phyloP scores from a whole-genome alignment of 2,888 invertebrate species.

The Drosophila borborema region DNA sequence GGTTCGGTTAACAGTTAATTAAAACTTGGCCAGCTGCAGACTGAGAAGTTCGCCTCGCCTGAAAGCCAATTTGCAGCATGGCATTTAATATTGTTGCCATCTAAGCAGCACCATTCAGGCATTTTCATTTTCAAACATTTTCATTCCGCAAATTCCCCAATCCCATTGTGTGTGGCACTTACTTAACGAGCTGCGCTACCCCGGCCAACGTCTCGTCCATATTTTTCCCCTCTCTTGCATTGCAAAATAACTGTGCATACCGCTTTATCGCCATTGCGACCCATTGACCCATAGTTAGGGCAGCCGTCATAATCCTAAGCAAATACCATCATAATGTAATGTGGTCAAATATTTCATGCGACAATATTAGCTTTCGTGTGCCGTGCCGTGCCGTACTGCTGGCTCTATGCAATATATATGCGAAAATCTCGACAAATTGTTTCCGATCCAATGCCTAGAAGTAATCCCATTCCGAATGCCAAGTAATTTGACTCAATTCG shows the following conservation, averaged over 20 bases:
- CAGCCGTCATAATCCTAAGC: conserved; percentile 29
- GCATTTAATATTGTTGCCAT: conserved; percentile 6
- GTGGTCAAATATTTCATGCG: conserved; percentile 29
- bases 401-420: conserved; percentile 19
- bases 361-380: conserved; percentile 36
- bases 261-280: conserved; percentile 13
- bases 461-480: conserved; percentile 52
- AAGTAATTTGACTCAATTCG: conserved; percentile 61
- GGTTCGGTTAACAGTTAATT: conserved; percentile 11
- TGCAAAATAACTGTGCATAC: conserved; percentile 18
- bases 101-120: conserved; percentile 3
- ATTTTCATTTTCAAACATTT: conserved; percentile 17
- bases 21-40: conserved; percentile 1
- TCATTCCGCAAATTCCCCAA: conserved; percentile 15
- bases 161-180: conserved; percentile 13
- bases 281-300: conserved; percentile 20
- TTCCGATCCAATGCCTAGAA: conserved; percentile 57
- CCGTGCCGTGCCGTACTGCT: background rate
- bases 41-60: background rate
- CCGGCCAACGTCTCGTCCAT: background rate
- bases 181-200: conserved; percentile 2
- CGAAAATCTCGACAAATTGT: conserved; percentile 53
- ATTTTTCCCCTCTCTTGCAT: background rate
- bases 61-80: conserved; percentile 3
- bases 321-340: conserved; percentile 36